These are phyloP conservation scores for Phainopepla nitens DNA, from an alignment of 2,113 vertebrate species.

Conservation along the genomic window DNA sequence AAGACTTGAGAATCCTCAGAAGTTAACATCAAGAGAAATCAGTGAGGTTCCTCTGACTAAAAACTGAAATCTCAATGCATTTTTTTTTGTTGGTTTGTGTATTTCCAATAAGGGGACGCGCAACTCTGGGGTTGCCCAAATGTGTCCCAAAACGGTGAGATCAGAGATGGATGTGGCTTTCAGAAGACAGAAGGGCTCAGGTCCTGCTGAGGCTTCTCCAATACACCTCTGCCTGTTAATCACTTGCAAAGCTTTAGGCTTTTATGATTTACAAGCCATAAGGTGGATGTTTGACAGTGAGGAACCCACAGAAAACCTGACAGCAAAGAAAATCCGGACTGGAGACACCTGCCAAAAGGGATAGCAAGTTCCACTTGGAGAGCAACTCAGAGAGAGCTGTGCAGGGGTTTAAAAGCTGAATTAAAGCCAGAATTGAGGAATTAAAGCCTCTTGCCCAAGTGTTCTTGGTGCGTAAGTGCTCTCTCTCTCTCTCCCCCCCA, in stretches of 20 bases:
- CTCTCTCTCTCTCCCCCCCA: background rate
- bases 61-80: background rate
- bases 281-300: background rate
- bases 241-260: background rate
- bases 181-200: background rate
- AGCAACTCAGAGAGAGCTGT: background rate
- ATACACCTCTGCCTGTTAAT: background rate
- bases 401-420: background rate
- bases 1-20: background rate
- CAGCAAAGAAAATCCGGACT: background rate
- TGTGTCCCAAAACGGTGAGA: background rate
- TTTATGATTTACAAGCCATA: slow-evolving; percentile 19
- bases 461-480: background rate
- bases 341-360: background rate
- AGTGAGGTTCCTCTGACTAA: background rate
- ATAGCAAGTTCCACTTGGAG: background rate
- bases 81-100: background rate
- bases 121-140: background rate
- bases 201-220: background rate
- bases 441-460: background rate
- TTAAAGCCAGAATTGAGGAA: background rate
- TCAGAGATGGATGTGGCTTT: background rate
- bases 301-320: slow-evolving; percentile 10
- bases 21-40: background rate
- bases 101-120: fast-evolving